These are phyloP conservation scores for Pammene aurita DNA, from an alignment of 2,888 invertebrate species.

Conservation along the genomic window DNA sequence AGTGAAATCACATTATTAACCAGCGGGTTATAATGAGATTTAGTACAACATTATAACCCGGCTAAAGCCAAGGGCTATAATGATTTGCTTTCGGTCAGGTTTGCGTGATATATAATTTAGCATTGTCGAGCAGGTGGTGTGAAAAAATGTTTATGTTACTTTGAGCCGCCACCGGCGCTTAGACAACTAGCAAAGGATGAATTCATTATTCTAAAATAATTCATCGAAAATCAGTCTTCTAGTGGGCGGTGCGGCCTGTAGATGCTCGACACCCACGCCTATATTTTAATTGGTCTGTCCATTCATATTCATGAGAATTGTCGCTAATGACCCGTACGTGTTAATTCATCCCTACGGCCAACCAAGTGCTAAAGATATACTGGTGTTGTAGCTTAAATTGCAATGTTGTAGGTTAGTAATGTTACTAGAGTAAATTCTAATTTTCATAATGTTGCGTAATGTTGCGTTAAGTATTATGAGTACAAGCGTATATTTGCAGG, in stretches of 20 bases:
- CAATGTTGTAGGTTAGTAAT: neutral
- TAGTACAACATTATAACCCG: no score
- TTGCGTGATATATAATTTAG: no score
- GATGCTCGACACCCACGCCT: slow-evolving; percentile 45
- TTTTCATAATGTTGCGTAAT: no score
- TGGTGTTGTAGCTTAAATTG: slow-evolving; percentile 26
- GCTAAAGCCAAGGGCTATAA: no score
- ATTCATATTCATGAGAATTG: slow-evolving; percentile 52
- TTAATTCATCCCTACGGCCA: slow-evolving; percentile 48
- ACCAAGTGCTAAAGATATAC: slow-evolving; percentile 29
- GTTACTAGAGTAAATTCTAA: no score
- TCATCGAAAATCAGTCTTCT: slow-evolving; percentile 1
- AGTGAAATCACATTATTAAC: no score
- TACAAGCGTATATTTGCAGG: no score
- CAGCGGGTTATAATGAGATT: no score
- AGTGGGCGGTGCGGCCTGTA: slow-evolving; percentile 31
- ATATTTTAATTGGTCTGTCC: slow-evolving; percentile 48
- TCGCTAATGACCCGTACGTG: slow-evolving; percentile 53
- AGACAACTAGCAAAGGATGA: neutral
- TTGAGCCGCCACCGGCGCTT: no score
- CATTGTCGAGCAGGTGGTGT: no score
- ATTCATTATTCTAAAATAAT: neutral
- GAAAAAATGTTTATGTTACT: no score
- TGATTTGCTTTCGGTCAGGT: no score
- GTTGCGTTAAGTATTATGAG: neutral